A percentile compares a stretch with the other conserved stretches of the same genome.
These are phyloP conservation scores for Hydriomena furcata DNA, from an alignment of 2,888 invertebrate genomes.

Conservation along the genomic window DNA sequence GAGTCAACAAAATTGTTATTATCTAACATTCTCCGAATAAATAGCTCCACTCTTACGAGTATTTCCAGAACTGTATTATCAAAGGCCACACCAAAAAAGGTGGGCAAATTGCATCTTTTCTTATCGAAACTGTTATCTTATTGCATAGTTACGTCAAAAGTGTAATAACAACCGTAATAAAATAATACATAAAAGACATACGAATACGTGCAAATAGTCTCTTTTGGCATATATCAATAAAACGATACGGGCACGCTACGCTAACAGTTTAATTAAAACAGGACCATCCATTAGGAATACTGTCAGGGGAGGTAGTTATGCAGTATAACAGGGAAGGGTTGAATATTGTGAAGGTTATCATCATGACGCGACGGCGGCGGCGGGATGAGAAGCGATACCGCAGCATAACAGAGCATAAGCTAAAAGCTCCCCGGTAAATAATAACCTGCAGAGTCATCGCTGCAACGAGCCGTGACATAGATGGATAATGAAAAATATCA, in stretches of 20 bases:
- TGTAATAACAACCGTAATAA: slow-evolving; percentile 20
- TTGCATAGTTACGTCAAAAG: not conserved
- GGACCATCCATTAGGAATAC: slow-evolving; percentile 30
- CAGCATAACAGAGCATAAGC: slow-evolving; percentile 43
- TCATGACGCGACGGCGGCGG: slow-evolving; percentile 36
- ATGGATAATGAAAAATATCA: slow-evolving; percentile 41
- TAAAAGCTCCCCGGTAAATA: slow-evolving; percentile 45
- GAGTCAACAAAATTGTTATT: too few species aligned
- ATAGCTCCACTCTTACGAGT: too few species aligned
- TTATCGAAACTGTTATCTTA: slow-evolving; percentile 13
- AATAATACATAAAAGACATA: slow-evolving; percentile 19
- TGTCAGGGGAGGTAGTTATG: slow-evolving; percentile 19
- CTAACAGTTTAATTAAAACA: slow-evolving; percentile 32
- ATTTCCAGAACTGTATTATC: too few species aligned
- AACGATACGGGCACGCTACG: slow-evolving; percentile 21
- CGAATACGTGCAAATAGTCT: slow-evolving; percentile 20
- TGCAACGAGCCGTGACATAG: slow-evolving; percentile 37
- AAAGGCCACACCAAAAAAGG: too few species aligned
- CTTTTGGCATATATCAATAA: slow-evolving; percentile 22
- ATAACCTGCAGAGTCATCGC: slow-evolving; percentile 44
- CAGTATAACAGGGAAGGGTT: slow-evolving; percentile 29
- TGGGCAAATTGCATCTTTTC: too few species aligned
- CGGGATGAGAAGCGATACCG: slow-evolving; percentile 34
- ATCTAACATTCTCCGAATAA: too few species aligned
- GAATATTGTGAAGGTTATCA: slow-evolving; percentile 37